Conservation (phyloP, 2,888 invertebrate species). For the Drosophila prolongata region DNA sequence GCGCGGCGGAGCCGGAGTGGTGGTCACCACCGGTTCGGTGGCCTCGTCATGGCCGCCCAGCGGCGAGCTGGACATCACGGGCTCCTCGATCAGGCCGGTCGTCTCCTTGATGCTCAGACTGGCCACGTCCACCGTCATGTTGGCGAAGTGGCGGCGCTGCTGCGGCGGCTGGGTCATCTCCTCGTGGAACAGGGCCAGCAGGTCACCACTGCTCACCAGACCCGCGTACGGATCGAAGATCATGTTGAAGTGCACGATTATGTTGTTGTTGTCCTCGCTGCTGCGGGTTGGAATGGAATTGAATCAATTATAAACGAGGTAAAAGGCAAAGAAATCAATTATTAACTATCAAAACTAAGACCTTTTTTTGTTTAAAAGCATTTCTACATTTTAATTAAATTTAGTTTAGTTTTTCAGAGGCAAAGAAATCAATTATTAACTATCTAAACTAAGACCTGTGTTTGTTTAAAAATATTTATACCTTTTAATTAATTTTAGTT, state of each 20-base stretch:
- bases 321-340: background rate
- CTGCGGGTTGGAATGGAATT: constrained; percentile 80
- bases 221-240: constrained; percentile 92
- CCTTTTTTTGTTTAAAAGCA: no score
- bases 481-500: no score
- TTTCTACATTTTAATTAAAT: no score
- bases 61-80: constrained; percentile 83
- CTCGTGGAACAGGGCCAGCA: constrained; percentile 88
- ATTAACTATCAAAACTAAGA: no score
- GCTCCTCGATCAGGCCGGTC: constrained; percentile 83
- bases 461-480: no score
- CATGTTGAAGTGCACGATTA: constrained; percentile 93
- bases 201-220: constrained; percentile 88
- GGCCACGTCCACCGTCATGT: constrained; percentile 87
- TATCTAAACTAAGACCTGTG: no score
- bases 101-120: constrained; percentile 88
- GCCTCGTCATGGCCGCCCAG: constrained; percentile 83
- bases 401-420: no score
- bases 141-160: constrained; percentile 87
- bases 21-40: constrained; percentile 83
- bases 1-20: constrained; percentile 86
- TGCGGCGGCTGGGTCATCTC: constrained; percentile 86
- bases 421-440: no score
- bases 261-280: constrained; percentile 88
- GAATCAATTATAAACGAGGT: background rate